Conservation (phyloP, 2,888 invertebrate species). For the Drosophila pseudotakahashii region DNA sequence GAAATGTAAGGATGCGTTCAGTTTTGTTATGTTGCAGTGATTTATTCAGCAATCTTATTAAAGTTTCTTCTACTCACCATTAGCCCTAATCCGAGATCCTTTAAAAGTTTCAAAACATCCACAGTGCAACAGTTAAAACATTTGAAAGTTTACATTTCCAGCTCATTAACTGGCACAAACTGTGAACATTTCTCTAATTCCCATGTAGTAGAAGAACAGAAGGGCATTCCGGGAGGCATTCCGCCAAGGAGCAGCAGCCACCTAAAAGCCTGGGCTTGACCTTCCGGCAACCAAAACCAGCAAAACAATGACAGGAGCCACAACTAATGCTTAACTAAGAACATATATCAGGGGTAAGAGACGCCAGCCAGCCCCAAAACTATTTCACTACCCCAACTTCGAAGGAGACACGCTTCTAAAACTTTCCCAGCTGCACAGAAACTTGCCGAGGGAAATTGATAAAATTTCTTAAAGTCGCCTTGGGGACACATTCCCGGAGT, state of each 20-base stretch:
- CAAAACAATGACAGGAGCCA: slow-evolving; percentile 38
- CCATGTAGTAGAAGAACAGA: slow-evolving; percentile 20
- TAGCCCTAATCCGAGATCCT: slow-evolving; percentile 17
- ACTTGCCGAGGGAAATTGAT: slow-evolving; percentile 70
- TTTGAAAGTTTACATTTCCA: slow-evolving; percentile 69
- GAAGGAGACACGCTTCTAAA: slow-evolving; percentile 45
- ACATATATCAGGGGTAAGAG: slow-evolving; percentile 42
- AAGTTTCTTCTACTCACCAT: slow-evolving; percentile 12
- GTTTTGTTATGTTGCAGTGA: no score
- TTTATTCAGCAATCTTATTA: slow-evolving; percentile 9
- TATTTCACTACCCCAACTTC: slow-evolving; percentile 18
- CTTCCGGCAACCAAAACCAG: slow-evolving; percentile 43
- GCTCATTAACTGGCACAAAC: slow-evolving; percentile 72
- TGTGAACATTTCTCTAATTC: slow-evolving; percentile 50
- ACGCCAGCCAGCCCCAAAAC: slow-evolving; percentile 45
- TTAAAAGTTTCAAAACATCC: slow-evolving; percentile 16
- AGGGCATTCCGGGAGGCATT: slow-evolving; percentile 11
- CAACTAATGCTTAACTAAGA: slow-evolving; percentile 50
- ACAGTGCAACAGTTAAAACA: slow-evolving; percentile 42
- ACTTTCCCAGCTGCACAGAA: slow-evolving; percentile 51
- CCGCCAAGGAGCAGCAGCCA: slow-evolving; percentile 4
- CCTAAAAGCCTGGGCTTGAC: slow-evolving; percentile 54
- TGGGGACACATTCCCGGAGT: slow-evolving; percentile 42
- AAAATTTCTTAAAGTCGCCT: slow-evolving; percentile 73
- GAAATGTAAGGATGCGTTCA: no score